Evolutionary conservation across 2,797 vertebrate genomes (phyloP).

Genomic region (Amniataba percoides): DNA sequence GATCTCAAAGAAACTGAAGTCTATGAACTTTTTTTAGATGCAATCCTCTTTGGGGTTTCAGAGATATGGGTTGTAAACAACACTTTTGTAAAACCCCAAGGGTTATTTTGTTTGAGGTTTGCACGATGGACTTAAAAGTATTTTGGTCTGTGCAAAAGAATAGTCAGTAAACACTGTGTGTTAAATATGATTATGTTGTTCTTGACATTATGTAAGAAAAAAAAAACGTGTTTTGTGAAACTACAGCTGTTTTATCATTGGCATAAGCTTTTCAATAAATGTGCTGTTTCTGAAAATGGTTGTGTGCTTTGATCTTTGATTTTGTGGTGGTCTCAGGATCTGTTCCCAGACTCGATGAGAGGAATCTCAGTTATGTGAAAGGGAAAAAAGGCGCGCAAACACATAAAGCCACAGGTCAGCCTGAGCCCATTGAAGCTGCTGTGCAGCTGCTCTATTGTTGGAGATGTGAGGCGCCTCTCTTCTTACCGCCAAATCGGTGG

Average conservation of each 20-base stretch:
- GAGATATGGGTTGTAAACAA: slow-evolving; percentile 84
- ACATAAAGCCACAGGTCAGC: slow-evolving; percentile 61
- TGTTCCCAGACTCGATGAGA: not conserved
- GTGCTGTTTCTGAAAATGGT: not conserved
- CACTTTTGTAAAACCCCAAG: slow-evolving; percentile 89
- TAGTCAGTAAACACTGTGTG: slow-evolving; percentile 88
- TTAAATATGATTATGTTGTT: slow-evolving; percentile 68
- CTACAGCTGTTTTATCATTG: slow-evolving; percentile 46
- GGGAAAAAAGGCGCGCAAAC: slow-evolving; percentile 66
- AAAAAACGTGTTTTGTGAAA: slow-evolving; percentile 37
- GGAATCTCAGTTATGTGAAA: slow-evolving; percentile 23
- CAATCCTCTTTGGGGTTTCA: slow-evolving; percentile 89
- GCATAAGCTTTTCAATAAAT: slow-evolving; percentile 70
- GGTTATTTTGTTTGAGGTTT: slow-evolving; percentile 87
- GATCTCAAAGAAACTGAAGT: slow-evolving; percentile 73
- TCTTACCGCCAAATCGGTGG: slow-evolving; percentile 73
- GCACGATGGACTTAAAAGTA: slow-evolving; percentile 86
- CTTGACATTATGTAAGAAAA: slow-evolving; percentile 25
- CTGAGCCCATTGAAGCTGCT: slow-evolving; percentile 61
- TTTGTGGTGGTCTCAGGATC: not conserved
- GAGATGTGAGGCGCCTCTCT: slow-evolving; percentile 54
- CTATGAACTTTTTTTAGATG: slow-evolving; percentile 73
- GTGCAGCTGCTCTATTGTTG: slow-evolving; percentile 83
- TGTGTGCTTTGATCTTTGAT: slow-evolving; percentile 40
- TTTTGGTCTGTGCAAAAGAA: slow-evolving; percentile 88